Percentiles rank a stretch among this genome's conserved stretches.
These are phyloP conservation scores for Ectemnius continuus DNA, from an alignment of 2,888 invertebrate species.

Conservation along the genomic window DNA sequence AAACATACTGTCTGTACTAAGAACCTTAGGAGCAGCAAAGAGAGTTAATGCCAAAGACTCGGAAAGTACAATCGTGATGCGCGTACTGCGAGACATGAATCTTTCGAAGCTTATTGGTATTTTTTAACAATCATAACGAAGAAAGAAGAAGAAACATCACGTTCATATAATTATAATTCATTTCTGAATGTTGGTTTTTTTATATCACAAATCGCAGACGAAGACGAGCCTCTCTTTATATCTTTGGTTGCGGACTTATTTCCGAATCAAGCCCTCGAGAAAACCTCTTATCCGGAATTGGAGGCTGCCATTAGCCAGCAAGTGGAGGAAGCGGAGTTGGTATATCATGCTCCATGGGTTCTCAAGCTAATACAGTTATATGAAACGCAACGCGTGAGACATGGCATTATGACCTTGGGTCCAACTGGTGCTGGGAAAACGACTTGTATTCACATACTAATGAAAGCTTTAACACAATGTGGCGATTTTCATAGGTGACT, in stretches of 20 bases:
- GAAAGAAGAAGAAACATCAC: background rate
- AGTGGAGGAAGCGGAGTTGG: slow-evolving; percentile 88
- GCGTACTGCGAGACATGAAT: slow-evolving; percentile 98
- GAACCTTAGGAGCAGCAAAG: slow-evolving; percentile 95
- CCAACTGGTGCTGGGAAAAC: slow-evolving; percentile 98
- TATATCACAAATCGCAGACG: slow-evolving; percentile 81
- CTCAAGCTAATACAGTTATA: slow-evolving; percentile 96
- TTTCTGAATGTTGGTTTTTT: too few relatives aligned
- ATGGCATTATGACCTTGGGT: slow-evolving; percentile 97
- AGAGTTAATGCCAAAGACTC: slow-evolving; percentile 93
- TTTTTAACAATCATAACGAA: background rate
- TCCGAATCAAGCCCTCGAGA: slow-evolving; percentile 95
- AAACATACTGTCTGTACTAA: slow-evolving; percentile 95
- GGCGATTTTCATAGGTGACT: slow-evolving; percentile 89
- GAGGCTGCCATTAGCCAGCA: slow-evolving; percentile 93
- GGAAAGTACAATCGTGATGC: slow-evolving; percentile 97
- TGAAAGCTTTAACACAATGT: slow-evolving; percentile 92
- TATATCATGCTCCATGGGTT: slow-evolving; percentile 97
- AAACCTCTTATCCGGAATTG: slow-evolving; percentile 91
- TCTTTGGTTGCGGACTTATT: slow-evolving; percentile 97
- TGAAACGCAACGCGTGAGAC: slow-evolving; percentile 96
- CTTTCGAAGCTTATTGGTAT: slow-evolving; percentile 92
- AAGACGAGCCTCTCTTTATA: slow-evolving; percentile 98
- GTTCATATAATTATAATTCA: background rate
- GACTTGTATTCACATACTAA: slow-evolving; percentile 92